phyloP scores from a whole-genome alignment of 2,797 vertebrate species.

The Ptychadena robeensis region DNA sequence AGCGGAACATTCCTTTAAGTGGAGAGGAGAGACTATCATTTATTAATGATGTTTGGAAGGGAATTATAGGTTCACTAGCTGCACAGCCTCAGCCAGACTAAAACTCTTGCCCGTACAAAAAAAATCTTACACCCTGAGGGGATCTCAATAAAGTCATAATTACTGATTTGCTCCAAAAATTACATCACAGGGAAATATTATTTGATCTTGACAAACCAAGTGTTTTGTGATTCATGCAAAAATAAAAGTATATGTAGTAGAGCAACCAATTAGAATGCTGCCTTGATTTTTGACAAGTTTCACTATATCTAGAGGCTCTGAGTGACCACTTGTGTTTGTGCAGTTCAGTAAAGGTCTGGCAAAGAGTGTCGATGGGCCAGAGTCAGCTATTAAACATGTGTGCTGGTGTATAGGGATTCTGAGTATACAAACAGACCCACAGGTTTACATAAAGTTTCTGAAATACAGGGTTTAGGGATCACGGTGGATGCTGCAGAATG shows the following conservation, averaged over 20 bases:
- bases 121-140: background rate
- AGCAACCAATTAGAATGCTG: background rate
- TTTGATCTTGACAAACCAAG: background rate
- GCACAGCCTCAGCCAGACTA: background rate
- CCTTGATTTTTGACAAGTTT: background rate
- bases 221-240: background rate
- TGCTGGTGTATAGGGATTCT: too few relatives aligned
- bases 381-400: too few relatives aligned
- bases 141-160: background rate
- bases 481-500: too few relatives aligned
- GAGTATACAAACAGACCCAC: too few relatives aligned
- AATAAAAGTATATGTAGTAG: background rate
- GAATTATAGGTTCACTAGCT: background rate
- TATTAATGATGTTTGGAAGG: conserved; percentile 16
- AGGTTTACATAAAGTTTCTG: too few relatives aligned
- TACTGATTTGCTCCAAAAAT: background rate
- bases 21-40: background rate
- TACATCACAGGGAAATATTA: background rate
- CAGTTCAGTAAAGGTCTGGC: too few relatives aligned
- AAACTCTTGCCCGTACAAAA: background rate
- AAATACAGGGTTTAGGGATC: too few relatives aligned
- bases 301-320: background rate
- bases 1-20: conserved; percentile 1
- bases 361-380: background rate
- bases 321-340: too few relatives aligned